Conservation (phyloP, 2,888 invertebrate species). For the Arctia plantaginis region DNA sequence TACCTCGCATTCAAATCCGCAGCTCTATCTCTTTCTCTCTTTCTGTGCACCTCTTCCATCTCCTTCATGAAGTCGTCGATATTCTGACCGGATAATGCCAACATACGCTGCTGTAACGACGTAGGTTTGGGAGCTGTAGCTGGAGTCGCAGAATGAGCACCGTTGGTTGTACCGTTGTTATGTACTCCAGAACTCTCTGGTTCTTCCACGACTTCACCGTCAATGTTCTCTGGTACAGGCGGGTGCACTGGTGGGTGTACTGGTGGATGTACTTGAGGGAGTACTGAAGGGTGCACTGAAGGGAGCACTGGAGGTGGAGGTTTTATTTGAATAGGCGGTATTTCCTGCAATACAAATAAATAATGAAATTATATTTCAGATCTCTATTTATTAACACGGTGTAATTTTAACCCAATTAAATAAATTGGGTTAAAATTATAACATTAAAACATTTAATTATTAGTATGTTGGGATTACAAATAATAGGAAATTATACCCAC, state of each 20-base stretch:
- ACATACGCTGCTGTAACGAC: conserved; percentile 94
- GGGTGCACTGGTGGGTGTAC: background rate
- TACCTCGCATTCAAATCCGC: conserved; percentile 87
- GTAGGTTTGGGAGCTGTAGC: conserved; percentile 91
- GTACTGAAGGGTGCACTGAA: background rate
- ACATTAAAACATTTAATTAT: too few relatives aligned
- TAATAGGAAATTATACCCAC: too few relatives aligned
- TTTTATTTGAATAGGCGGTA: conserved; percentile 21
- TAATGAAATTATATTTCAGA: background rate
- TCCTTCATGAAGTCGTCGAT: conserved; percentile 97
- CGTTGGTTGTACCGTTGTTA: conserved; percentile 30
- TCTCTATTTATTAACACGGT: background rate
- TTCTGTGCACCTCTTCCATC: conserved; percentile 94
- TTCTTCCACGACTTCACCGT: conserved; percentile 70
- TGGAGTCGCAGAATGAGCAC: conserved; percentile 81
- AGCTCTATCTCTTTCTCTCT: conserved; percentile 89
- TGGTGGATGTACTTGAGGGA: background rate
- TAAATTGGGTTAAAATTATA: too few relatives aligned
- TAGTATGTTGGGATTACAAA: too few relatives aligned
- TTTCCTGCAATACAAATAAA: conserved; percentile 18
- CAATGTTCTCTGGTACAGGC: conserved; percentile 51
- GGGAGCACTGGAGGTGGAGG: conserved; percentile 11
- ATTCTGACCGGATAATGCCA: conserved; percentile 95
- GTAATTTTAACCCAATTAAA: too few relatives aligned
- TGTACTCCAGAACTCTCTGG: conserved; percentile 42